phyloP scores from a whole-genome alignment of 1,140 invertebrate genomes.

The Aphelinus certus region DNA sequence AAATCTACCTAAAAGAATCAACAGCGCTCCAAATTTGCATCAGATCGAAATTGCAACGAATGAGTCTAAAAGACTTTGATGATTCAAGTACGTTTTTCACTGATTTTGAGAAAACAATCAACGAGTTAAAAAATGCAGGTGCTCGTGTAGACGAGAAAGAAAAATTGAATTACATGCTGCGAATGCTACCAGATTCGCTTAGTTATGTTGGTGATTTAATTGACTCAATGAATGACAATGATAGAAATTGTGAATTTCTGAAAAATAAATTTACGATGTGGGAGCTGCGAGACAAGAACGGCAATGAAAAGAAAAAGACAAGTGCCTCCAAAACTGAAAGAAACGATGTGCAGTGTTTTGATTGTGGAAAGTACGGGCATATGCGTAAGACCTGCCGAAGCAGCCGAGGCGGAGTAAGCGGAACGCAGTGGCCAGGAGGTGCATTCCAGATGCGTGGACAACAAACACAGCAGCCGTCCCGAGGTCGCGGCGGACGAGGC shows the following conservation, averaged over 20 bases:
- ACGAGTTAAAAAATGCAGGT: slow-evolving; percentile 52
- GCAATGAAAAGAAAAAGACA: slow-evolving; percentile 43
- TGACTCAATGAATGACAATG: not conserved
- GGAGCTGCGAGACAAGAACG: slow-evolving; percentile 48
- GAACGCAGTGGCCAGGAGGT: slow-evolving; percentile 22
- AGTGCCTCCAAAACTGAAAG: slow-evolving; percentile 32
- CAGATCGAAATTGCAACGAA: slow-evolving; percentile 30
- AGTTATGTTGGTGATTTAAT: slow-evolving; percentile 13
- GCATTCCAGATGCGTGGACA: not conserved
- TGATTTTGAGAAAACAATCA: slow-evolving; percentile 27
- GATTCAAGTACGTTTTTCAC: slow-evolving; percentile 46
- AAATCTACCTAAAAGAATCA: slow-evolving; percentile 30
- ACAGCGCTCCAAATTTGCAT: slow-evolving; percentile 32
- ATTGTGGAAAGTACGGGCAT: slow-evolving; percentile 36
- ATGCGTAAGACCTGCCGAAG: slow-evolving; percentile 24
- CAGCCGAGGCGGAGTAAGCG: not conserved
- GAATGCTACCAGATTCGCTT: not conserved
- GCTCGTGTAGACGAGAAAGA: slow-evolving; percentile 40
- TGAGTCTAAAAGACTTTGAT: slow-evolving; percentile 32
- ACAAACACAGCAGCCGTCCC: slow-evolving; percentile 8
- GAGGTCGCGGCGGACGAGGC: not conserved
- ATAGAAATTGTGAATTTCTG: not conserved
- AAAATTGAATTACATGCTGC: slow-evolving; percentile 6
- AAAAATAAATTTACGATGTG: slow-evolving; percentile 12
- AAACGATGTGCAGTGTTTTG: slow-evolving; percentile 23